Evolutionary conservation across 2,113 vertebrate genomes (phyloP).

Genomic region (Calyptomena viridis): DNA sequence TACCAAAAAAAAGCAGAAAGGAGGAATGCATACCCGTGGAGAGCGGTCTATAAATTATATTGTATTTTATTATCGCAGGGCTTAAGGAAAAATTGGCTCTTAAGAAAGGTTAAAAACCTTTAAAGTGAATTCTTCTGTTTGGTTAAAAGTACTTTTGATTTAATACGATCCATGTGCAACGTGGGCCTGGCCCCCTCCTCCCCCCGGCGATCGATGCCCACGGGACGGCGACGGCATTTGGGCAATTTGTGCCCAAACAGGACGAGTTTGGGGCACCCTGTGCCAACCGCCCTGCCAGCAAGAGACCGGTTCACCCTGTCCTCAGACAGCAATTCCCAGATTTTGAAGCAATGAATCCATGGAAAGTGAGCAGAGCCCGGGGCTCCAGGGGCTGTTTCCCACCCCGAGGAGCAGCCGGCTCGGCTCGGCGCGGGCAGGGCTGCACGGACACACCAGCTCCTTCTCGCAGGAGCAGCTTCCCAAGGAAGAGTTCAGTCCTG

Average conservation of each 20-base stretch:
- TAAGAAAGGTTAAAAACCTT: conserved; percentile 72
- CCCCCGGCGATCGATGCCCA: not conserved
- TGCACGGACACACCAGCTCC: not conserved
- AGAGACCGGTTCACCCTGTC: not conserved
- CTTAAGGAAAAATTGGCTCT: conserved; percentile 67
- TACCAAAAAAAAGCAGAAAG: not conserved
- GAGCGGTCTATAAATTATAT: conserved; percentile 47
- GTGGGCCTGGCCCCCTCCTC: not conserved
- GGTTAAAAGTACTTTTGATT: conserved; percentile 63
- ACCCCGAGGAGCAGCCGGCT: not conserved
- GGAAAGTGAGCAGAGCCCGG: fast-evolving
- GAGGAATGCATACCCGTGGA: conserved; percentile 19
- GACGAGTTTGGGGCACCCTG: not conserved
- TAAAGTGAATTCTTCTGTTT: conserved; percentile 73
- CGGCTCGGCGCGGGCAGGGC: not conserved
- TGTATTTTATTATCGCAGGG: conserved; percentile 58
- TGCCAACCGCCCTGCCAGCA: not conserved
- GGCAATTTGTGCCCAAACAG: not conserved
- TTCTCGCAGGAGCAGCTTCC: not conserved
- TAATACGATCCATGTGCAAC: conserved; percentile 53
- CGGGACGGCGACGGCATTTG: not conserved
- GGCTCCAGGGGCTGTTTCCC: not conserved
- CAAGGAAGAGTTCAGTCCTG: not conserved
- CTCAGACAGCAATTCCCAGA: not conserved
- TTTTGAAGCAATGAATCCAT: not conserved